These are phyloP conservation scores for Nymphalis polychloros DNA, from an alignment of 2,888 invertebrate species.

Conservation along the genomic window DNA sequence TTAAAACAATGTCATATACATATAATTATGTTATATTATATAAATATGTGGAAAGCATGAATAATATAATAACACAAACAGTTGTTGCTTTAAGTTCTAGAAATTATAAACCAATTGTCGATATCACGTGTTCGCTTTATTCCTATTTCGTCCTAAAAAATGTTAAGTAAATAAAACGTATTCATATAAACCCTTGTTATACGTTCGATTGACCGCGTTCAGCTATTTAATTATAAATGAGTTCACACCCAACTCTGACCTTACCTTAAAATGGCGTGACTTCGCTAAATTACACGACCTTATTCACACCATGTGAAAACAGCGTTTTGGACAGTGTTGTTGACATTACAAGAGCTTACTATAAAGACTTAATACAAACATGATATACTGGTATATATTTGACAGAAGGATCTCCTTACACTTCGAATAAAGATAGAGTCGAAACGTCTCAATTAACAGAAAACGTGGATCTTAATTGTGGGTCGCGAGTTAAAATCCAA, in stretches of 20 bases:
- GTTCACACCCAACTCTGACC: conserved; percentile 23
- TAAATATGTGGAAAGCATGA: neutral
- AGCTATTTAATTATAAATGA: conserved; percentile 20
- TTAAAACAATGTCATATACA: neutral
- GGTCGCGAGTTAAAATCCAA: too few relatives aligned
- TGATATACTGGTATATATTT: neutral
- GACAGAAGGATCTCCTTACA: too few relatives aligned
- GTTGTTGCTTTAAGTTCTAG: neutral
- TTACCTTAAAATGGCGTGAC: conserved; percentile 29
- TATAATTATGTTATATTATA: neutral
- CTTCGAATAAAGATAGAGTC: too few relatives aligned
- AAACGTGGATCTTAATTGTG: too few relatives aligned
- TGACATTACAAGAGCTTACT: conserved; percentile 10
- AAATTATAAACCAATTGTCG: too few relatives aligned
- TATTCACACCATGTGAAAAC: conserved; percentile 23
- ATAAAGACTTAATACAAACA: neutral
- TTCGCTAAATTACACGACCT: conserved; percentile 30
- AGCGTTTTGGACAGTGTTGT: conserved; percentile 19
- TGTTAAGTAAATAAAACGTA: too few relatives aligned
- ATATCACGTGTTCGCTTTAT: too few relatives aligned
- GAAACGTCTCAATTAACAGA: too few relatives aligned
- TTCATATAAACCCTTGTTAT: too few relatives aligned
- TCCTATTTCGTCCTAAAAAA: too few relatives aligned
- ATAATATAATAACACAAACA: neutral
- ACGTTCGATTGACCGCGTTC: conserved; percentile 6